Evolutionary conservation across 2,113 vertebrate species (phyloP).

Genomic region (Ibidorhyncha struthersii): DNA sequence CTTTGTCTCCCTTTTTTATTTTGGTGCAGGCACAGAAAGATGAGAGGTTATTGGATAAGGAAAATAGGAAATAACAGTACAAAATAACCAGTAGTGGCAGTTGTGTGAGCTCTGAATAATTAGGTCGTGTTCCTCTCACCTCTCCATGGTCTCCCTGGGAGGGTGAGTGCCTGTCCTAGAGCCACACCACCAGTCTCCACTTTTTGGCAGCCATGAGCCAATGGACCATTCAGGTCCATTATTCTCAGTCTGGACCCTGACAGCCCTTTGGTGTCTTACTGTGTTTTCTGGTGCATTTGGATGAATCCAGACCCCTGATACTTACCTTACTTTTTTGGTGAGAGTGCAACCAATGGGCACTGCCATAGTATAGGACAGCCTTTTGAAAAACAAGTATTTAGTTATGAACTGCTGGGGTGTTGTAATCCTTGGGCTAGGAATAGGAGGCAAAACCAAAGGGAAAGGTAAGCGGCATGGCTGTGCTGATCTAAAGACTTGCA

Average conservation of each 20-base stretch:
- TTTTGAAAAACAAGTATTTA: background rate
- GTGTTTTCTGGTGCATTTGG: background rate
- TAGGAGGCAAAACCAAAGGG: background rate
- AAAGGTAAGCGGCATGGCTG: background rate
- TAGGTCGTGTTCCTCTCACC: background rate
- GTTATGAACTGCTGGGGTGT: background rate
- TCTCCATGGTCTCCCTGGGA: background rate
- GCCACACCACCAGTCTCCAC: background rate
- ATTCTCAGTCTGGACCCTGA: background rate
- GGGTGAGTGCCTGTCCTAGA: background rate
- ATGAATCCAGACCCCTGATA: background rate
- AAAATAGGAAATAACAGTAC: background rate
- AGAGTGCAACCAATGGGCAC: background rate
- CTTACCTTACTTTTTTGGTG: background rate
- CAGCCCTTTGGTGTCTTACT: background rate
- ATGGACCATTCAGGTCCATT: background rate
- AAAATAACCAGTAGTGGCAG: background rate
- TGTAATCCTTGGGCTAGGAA: background rate
- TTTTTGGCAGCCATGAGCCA: background rate
- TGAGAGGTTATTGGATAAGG: background rate
- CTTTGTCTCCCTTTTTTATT: background rate
- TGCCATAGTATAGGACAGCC: background rate
- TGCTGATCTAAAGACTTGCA: background rate
- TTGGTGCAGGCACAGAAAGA: background rate
- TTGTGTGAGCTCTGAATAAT: background rate